A percentile compares a stretch with the other conserved stretches of the same genome.
Evolutionary conservation across 2,797 vertebrate genomes (phyloP).

Genomic region (Dendrocincla tyrannina): DNA sequence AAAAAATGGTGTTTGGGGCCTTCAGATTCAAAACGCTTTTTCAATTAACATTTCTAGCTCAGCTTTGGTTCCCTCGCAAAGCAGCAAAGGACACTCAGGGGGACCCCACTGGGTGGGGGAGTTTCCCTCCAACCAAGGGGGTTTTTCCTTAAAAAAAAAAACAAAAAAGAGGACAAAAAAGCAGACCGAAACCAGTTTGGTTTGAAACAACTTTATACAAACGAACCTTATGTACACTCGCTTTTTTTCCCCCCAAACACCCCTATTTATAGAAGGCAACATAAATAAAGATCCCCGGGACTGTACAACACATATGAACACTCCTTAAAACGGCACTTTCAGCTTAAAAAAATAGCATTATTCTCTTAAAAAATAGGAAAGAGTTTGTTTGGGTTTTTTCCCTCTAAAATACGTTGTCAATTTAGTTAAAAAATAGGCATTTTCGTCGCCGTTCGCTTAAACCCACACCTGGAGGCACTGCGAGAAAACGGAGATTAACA

Average conservation of each 20-base stretch:
- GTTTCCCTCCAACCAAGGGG: neutral
- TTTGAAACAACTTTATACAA: conserved; percentile 65
- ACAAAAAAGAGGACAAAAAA: neutral
- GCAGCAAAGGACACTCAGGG: conserved; percentile 17
- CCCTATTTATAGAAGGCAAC: conserved; percentile 68
- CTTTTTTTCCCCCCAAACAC: conserved; percentile 14
- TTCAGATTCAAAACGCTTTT: conserved; percentile 37
- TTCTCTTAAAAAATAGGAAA: conserved; percentile 62
- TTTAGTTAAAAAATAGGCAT: conserved; percentile 32
- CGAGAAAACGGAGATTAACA: neutral
- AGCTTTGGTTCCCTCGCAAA: conserved; percentile 46
- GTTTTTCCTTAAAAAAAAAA: neutral
- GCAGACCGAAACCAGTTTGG: neutral
- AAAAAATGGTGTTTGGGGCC: neutral
- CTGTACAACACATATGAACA: conserved; percentile 69
- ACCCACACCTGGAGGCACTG: neutral
- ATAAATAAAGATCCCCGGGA: conserved; percentile 77
- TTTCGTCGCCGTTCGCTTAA: neutral
- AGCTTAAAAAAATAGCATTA: conserved; percentile 67
- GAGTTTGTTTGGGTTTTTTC: neutral
- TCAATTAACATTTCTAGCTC: conserved; percentile 66
- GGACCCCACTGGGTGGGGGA: neutral
- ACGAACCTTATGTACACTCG: conserved; percentile 64
- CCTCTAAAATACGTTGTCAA: neutral
- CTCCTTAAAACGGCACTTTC: conserved; percentile 61